Percentiles rank a stretch among this genome's conserved stretches.
Evolutionary conservation across 2,797 vertebrate genomes (phyloP).

Genomic region (Rhinichthys osculus): DNA sequence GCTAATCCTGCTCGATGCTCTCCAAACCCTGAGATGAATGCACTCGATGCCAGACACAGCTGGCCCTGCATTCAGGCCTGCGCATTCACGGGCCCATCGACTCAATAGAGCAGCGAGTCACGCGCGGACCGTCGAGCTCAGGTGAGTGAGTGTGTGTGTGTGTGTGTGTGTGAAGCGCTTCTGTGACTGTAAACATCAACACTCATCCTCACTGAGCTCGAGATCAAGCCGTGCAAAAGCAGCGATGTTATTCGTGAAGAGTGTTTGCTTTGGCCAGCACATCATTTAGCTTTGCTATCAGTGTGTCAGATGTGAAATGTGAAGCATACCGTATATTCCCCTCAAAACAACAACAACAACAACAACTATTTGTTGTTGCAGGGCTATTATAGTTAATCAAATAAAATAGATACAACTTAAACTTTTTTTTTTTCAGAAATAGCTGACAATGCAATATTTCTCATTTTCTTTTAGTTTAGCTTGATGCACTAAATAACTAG

Average conservation of each 20-base stretch:
- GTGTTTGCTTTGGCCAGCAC: not conserved
- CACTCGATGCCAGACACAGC: conserved; percentile 65
- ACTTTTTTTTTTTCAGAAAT: not conserved
- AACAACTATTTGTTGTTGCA: not conserved
- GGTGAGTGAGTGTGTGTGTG: not conserved
- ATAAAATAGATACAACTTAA: not conserved
- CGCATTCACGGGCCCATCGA: conserved; percentile 35
- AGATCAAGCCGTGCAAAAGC: not conserved
- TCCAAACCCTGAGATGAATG: conserved; percentile 56
- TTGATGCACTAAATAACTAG: not conserved
- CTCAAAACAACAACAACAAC: not conserved
- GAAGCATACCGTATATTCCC: no score
- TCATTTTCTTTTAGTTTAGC: not conserved
- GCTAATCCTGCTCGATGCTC: conserved; percentile 61
- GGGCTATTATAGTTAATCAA: not conserved
- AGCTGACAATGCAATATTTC: not conserved
- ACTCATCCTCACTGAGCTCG: not conserved
- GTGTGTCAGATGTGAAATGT: not conserved
- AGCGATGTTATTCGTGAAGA: not conserved
- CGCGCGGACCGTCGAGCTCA: conserved; percentile 2
- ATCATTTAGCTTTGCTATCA: not conserved
- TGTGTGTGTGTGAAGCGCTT: no score
- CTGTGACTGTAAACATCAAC: conserved; percentile 7
- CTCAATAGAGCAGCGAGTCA: conserved; percentile 18
- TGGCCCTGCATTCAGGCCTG: conserved; percentile 56